These are phyloP conservation scores for Electrophaes corylata DNA, from an alignment of 2,888 invertebrate species.

Conservation along the genomic window DNA sequence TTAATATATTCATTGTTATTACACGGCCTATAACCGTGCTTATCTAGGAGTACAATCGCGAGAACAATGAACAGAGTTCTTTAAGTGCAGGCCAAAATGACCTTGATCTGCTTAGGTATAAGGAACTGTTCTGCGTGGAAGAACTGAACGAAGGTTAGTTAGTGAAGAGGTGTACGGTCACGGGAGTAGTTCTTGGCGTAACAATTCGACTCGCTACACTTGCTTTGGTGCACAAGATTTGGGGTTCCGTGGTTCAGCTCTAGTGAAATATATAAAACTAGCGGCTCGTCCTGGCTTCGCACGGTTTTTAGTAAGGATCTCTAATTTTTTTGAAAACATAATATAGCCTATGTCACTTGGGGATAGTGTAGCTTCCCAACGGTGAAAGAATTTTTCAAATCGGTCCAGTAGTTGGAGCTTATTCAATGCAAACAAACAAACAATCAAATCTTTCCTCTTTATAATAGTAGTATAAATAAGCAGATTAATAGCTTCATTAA, in stretches of 20 bases:
- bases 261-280: neutral
- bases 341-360: no score
- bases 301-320: no score
- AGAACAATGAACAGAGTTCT: constrained; percentile 19
- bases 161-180: constrained; percentile 52
- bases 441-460: no score
- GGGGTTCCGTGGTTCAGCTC: constrained; percentile 19
- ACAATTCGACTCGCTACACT: constrained; percentile 62
- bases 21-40: constrained; percentile 34
- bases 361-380: no score
- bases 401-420: no score
- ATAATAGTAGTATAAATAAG: no score
- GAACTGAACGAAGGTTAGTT: constrained; percentile 24
- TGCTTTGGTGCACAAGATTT: constrained; percentile 47
- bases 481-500: no score
- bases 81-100: constrained; percentile 11
- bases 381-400: no score
- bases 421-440: no score
- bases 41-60: constrained; percentile 37
- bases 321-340: no score
- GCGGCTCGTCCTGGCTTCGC: no score
- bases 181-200: constrained; percentile 67
- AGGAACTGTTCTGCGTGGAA: constrained; percentile 23
- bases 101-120: constrained; percentile 24
- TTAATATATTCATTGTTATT: constrained; percentile 33